A percentile compares a stretch with the other conserved stretches of the same genome.
These are phyloP conservation scores for Rousettus leschenaultii DNA, from an alignment of 2,113 vertebrate species.

Conservation along the genomic window DNA sequence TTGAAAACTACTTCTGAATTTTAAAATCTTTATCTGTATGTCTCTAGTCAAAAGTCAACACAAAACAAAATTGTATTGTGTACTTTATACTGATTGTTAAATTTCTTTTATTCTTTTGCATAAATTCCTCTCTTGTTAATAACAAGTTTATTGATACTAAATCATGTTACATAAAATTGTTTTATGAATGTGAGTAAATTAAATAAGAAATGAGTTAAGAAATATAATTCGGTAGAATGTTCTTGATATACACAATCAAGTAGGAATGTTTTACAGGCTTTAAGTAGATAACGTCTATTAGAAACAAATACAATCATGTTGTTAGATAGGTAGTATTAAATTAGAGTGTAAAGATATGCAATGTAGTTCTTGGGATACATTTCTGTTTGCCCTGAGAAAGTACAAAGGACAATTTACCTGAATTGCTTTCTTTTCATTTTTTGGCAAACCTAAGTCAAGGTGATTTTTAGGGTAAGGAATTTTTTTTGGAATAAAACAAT, in stretches of 20 bases:
- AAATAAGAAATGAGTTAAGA: constrained; percentile 2
- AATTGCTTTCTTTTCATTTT: background rate
- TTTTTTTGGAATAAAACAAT: background rate
- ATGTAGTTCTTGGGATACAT: background rate
- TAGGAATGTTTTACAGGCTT: background rate
- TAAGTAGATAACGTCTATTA: background rate
- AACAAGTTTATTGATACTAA: background rate
- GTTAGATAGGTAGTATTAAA: background rate
- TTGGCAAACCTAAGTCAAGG: background rate
- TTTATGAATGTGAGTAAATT: background rate
- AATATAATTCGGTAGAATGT: background rate
- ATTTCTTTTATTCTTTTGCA: background rate
- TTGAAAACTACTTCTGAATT: background rate
- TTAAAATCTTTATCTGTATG: background rate
- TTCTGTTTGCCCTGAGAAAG: background rate
- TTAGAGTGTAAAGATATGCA: background rate
- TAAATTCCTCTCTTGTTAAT: background rate
- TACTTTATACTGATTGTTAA: background rate
- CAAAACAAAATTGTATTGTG: background rate
- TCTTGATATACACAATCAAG: background rate
- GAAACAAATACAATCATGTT: background rate
- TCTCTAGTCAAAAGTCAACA: background rate
- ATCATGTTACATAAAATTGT: background rate
- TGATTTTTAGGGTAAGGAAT: background rate
- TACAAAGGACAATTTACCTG: background rate